Evolutionary conservation across 2,888 invertebrate species (phyloP).

Genomic region (Azorinus chamasolen): DNA sequence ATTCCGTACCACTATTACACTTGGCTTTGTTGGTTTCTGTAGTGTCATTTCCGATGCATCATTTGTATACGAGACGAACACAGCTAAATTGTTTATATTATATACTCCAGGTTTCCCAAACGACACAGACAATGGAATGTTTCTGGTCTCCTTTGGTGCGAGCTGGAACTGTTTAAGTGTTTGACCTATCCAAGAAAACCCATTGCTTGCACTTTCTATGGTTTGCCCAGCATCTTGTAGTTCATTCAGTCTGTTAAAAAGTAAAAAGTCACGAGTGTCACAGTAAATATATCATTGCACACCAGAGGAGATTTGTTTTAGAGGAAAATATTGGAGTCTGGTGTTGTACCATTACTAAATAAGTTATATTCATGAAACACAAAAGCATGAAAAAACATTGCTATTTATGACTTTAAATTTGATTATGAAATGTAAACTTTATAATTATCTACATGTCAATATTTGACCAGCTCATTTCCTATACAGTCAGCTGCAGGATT

Average conservation of each 20-base stretch:
- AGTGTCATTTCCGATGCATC: slow-evolving; percentile 80
- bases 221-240: slow-evolving; percentile 46
- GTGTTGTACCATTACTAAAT: too few relatives aligned
- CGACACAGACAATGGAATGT: slow-evolving; percentile 79
- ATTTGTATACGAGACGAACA: slow-evolving; percentile 79
- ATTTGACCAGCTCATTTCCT: too few relatives aligned
- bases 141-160: slow-evolving; percentile 71
- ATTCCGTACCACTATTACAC: slow-evolving; percentile 69
- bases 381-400: too few relatives aligned
- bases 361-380: too few relatives aligned
- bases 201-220: slow-evolving; percentile 36
- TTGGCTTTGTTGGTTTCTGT: slow-evolving; percentile 80
- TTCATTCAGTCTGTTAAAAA: slow-evolving; percentile 61
- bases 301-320: too few relatives aligned
- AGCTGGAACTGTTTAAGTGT: slow-evolving; percentile 79
- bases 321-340: too few relatives aligned
- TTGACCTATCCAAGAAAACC: slow-evolving; percentile 84
- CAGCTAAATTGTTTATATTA: slow-evolving; percentile 82
- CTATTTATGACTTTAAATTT: too few relatives aligned
- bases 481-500: too few relatives aligned
- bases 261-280: too few relatives aligned
- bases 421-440: too few relatives aligned
- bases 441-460: too few relatives aligned
- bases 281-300: too few relatives aligned
- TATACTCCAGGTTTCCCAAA: slow-evolving; percentile 84